Evolutionary conservation across 2,797 vertebrate genomes (phyloP), one percentile per base, ranked within the genome.

Genomic region (Acomys russatus): DNA sequence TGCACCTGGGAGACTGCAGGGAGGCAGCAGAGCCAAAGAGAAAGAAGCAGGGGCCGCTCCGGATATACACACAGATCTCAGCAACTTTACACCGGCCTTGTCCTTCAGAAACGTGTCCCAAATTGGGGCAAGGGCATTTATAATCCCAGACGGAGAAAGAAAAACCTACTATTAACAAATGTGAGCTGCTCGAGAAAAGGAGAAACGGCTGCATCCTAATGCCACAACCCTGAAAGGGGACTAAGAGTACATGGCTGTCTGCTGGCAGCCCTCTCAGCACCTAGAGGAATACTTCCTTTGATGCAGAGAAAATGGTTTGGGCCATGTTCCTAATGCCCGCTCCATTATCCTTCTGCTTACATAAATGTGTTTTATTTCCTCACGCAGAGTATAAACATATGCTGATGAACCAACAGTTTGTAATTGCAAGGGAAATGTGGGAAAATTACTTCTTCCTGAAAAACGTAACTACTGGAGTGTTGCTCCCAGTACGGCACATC

Each of bases 351-450:
- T 90, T 30, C 86, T 35, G 77, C 80, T 83, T 83, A 89, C 33
- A 78, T 88, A 91, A 61, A 74, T 82, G 85, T 64, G 30, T 91
- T 93, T 87, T 92, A 77, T 85, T 83, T 68, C 79, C 64, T 95
- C 15, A 0, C 18, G 10, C 25, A 38, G 71, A 51, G 9, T 90
- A 15, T 82, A 66, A 51, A 79, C 89, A 84, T 77, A 33, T 44
- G 54, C 38, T 28, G 30, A 64, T 79, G 28, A 33, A 54, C 28
- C 44, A 88, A 68, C 23, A 90, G 63, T 49, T 51, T 91, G 38
- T 79, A 92, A 90, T 64, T 94, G 82, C 35, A 74, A 94, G 88
- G 92, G 59, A 96, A 85, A 85, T 49, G 30, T 93, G 79, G 74
- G 49, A 77, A 79, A 92, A 74, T 61, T 84, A 71, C 78, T 90